Conservation (phyloP, 2,888 invertebrate genomes). For the Teinopalpus imperialis region DNA sequence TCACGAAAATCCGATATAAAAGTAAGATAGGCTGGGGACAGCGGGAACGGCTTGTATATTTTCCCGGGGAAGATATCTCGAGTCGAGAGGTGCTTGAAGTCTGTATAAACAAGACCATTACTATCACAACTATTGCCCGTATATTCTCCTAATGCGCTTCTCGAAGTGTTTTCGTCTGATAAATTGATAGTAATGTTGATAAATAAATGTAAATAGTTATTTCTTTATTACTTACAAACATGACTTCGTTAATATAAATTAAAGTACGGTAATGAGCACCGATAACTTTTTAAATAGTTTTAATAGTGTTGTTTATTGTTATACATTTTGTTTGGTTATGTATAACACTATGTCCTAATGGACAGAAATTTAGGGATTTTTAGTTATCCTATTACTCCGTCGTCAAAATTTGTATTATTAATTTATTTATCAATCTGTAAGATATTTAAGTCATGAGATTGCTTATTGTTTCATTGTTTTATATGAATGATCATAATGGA, state of each 20-base stretch:
- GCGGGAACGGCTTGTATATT: conserved; percentile 39
- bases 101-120: conserved; percentile 71
- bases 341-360: no score
- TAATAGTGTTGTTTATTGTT: not conserved
- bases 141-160: conserved; percentile 64
- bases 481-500: no score
- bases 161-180: conserved; percentile 48
- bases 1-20: conserved; percentile 49
- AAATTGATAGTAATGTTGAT: conserved; percentile 41
- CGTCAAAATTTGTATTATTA: no score
- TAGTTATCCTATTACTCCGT: no score
- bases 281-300: not conserved
- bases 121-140: conserved; percentile 66
- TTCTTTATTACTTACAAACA: conserved; percentile 27
- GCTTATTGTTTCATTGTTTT: no score
- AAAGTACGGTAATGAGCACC: not conserved
- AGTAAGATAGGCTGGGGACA: conserved; percentile 36
- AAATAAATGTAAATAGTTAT: conserved; percentile 28
- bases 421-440: no score
- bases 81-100: conserved; percentile 46
- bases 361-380: no score
- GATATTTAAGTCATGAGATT: no score
- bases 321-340: no score
- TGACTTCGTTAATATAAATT: conserved; percentile 11
- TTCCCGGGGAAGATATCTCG: conserved; percentile 37